These are phyloP conservation scores for Hassar affinis DNA, from an alignment of 2,113 vertebrate genomes.

Conservation along the genomic window DNA sequence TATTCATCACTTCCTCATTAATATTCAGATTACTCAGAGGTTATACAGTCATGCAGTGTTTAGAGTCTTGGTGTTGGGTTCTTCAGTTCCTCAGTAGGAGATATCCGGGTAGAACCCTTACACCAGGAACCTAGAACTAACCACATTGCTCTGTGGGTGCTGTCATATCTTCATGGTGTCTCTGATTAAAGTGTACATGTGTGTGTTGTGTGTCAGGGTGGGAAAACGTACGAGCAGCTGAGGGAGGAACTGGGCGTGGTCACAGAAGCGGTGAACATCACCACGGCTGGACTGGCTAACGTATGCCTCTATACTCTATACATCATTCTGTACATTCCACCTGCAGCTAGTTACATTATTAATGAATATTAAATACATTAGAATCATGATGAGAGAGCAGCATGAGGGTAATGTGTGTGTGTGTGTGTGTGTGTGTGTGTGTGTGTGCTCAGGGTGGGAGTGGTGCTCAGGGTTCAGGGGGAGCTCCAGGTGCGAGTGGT, in stretches of 20 bases:
- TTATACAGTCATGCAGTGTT: background rate
- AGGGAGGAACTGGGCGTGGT: slow-evolving; percentile 79
- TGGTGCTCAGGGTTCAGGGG: background rate
- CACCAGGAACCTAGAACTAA: background rate
- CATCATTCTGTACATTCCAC: background rate
- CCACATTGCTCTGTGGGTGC: background rate
- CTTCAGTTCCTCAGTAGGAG: background rate
- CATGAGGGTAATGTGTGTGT: too few species aligned
- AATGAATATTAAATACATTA: background rate
- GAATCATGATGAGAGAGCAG: background rate
- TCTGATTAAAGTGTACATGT: background rate
- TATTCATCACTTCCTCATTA: background rate
- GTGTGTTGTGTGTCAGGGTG: slow-evolving; percentile 66
- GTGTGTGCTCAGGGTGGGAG: slow-evolving; percentile 50
- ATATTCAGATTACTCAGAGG: background rate
- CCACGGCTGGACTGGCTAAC: slow-evolving; percentile 57
- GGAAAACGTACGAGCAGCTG: slow-evolving; percentile 83
- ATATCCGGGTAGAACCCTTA: background rate
- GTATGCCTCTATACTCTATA: background rate
- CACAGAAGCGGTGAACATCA: slow-evolving; percentile 56
- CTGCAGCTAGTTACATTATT: background rate
- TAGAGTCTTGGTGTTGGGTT: background rate
- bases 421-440: slow-evolving; percentile 6
- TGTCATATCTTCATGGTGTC: slow-evolving; percentile 15
- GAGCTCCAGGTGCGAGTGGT: too few species aligned